These are phyloP conservation scores for Latrodectus elegans DNA, from an alignment of 2,888 invertebrate genomes.

Conservation along the genomic window DNA sequence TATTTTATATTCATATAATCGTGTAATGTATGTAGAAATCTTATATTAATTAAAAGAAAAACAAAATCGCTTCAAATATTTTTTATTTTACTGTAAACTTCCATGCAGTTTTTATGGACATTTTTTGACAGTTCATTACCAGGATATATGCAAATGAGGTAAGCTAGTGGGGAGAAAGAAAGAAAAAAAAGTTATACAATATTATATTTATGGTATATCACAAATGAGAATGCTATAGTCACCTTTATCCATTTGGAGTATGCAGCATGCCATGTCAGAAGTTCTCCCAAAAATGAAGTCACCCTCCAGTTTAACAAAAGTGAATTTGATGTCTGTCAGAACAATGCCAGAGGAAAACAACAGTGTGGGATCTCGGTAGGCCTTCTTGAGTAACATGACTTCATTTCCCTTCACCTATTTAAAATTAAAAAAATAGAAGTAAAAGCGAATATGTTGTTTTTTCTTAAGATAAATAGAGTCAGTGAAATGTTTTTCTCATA, in stretches of 20 bases:
- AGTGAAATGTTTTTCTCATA: background rate
- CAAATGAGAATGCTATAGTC: background rate
- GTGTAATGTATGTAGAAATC: too few relatives aligned
- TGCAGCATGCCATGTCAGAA: slow-evolving; percentile 24
- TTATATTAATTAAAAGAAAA: background rate
- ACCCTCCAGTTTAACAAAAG: slow-evolving; percentile 46
- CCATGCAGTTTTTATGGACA: slow-evolving; percentile 32
- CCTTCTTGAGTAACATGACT: slow-evolving; percentile 22
- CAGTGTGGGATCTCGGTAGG: slow-evolving; percentile 54
- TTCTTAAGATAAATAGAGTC: background rate
- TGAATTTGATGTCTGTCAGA: slow-evolving; percentile 45
- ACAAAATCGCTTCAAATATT: background rate
- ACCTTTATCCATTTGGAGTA: slow-evolving; percentile 47
- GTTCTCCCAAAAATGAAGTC: slow-evolving; percentile 27
- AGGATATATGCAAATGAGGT: slow-evolving; percentile 46
- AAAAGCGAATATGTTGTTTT: background rate
- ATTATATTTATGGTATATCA: background rate
- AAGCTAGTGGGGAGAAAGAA: slow-evolving; percentile 18
- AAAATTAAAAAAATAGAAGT: background rate
- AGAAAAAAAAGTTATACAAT: background rate
- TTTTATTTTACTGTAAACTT: slow-evolving; percentile 20
- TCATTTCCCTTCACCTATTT: slow-evolving; percentile 36
- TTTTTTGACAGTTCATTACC: slow-evolving; percentile 35
- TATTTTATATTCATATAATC: background rate
- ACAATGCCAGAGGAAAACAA: slow-evolving; percentile 51